Conservation (phyloP, 2,888 invertebrate genomes). For the Cloeon dipterum region DNA sequence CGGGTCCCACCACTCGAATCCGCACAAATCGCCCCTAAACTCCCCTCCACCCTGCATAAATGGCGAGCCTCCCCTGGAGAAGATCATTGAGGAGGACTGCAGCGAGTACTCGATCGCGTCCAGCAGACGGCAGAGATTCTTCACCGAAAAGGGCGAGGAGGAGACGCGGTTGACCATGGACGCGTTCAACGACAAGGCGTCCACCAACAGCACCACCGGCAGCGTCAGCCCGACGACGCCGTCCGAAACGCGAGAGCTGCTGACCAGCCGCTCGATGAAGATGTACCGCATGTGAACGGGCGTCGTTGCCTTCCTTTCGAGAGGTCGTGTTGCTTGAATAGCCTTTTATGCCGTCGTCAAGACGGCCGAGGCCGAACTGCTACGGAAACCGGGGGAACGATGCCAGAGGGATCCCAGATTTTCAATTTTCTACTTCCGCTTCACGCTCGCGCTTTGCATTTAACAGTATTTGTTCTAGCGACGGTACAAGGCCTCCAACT, state of each 20-base stretch:
- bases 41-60: conserved; percentile 14
- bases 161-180: conserved; percentile 19
- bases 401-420: no score
- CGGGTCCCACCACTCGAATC: background rate
- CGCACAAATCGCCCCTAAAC: background rate
- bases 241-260: conserved; percentile 38
- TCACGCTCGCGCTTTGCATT: no score
- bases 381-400: no score
- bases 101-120: conserved; percentile 13
- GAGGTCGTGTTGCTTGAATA: no score
- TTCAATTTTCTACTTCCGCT: no score
- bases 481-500: no score
- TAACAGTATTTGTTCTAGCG: no score
- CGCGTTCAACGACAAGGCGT: conserved; percentile 20
- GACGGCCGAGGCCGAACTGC: no score
- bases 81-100: conserved; percentile 49
- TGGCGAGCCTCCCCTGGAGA: conserved; percentile 39
- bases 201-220: conserved; percentile 21
- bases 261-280: conserved; percentile 23
- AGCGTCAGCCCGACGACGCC: conserved; percentile 40
- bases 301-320: no score
- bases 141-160: conserved; percentile 21
- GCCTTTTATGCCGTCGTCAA: no score
- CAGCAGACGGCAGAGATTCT: background rate
- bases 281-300: conserved; percentile 25